Conservation (phyloP, 2,113 vertebrate species). For the Sylvietta virens region DNA sequence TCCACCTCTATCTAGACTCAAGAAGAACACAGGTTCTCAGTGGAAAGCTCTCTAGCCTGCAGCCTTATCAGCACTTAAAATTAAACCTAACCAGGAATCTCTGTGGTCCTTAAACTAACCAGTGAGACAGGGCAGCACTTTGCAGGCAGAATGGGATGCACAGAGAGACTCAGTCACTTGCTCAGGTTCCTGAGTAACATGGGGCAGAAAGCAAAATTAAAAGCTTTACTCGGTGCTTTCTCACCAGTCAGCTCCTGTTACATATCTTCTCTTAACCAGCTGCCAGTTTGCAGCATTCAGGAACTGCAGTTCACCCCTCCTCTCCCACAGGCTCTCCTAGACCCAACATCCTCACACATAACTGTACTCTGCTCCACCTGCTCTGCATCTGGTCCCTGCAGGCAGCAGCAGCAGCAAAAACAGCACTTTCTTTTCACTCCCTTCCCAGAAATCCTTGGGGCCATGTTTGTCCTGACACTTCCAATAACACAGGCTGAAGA, state of each 20-base stretch:
- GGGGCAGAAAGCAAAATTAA: not conserved
- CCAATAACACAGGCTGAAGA: not conserved
- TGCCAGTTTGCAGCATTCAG: not conserved
- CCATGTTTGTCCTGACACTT: constrained; percentile 1
- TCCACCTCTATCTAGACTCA: not conserved
- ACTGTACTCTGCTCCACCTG: not conserved
- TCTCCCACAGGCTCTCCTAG: not conserved
- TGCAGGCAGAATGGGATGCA: not conserved
- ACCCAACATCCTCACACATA: not conserved
- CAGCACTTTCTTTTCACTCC: constrained; percentile 15
- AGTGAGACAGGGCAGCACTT: not conserved
- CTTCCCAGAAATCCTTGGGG: constrained; percentile 21
- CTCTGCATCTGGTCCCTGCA: not conserved
- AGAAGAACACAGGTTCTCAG: not conserved
- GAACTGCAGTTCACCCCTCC: not conserved
- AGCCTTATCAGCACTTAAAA: not conserved
- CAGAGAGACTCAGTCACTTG: not conserved
- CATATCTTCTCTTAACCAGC: not conserved
- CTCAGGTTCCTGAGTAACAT: not conserved
- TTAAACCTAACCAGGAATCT: not conserved
- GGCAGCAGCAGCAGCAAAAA: constrained; percentile 1
- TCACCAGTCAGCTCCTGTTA: not conserved
- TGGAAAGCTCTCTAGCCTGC: not conserved
- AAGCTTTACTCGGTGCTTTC: not conserved
- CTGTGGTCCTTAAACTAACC: not conserved